Evolutionary conservation across 2,797 vertebrate genomes (phyloP), one percentile per base, ranked within the genome.

Genomic region (Tamandua tetradactyla): DNA sequence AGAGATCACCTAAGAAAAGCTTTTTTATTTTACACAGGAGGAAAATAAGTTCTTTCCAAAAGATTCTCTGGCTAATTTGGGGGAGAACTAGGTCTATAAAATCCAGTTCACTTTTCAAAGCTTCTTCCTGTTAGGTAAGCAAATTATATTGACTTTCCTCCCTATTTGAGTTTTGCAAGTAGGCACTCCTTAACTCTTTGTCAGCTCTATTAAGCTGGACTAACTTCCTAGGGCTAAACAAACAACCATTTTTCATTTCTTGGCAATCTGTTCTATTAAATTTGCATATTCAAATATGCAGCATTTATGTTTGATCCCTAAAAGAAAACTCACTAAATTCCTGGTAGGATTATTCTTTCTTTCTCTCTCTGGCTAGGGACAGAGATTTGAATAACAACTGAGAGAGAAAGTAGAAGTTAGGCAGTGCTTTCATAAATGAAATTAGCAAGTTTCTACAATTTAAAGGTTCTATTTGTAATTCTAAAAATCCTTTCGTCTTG

Each of bases 381-480:
- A 97, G 76, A 94, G 72, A 97, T 98, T 98, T 97, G 96, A 98
- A 97, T 97, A 97, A 97, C 66, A 97, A 98, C 93, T 90, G 80
- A 85, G 52, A 97, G 32, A 97, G 91, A 97, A 96, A 97, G 85
- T 81, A 94, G 88, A 96, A 97, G 95, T 94, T 98, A 95, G 90
- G 30, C 74, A 94, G 37, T 92, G 81, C 52, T 97, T 98, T 97
- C 87, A 97, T 97, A 98, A 98, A 97, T 9, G 79, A 98, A 98
- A 98, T 98, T 98, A 98, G 92, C 97, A 98, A 98, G 94, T 97
- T 98, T 98, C 96, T 97, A 97, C 96, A 97, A 97, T 98, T 98
- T 98, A 97, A 98, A 98, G 94, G 95, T 98, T 98, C 87, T 98
- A 95, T 98, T 98, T 98, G 97, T 98, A 98, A 98, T 98, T 98